Evolutionary conservation across 2,797 vertebrate species (phyloP).

Genomic region (Chloroceryle amazona): DNA sequence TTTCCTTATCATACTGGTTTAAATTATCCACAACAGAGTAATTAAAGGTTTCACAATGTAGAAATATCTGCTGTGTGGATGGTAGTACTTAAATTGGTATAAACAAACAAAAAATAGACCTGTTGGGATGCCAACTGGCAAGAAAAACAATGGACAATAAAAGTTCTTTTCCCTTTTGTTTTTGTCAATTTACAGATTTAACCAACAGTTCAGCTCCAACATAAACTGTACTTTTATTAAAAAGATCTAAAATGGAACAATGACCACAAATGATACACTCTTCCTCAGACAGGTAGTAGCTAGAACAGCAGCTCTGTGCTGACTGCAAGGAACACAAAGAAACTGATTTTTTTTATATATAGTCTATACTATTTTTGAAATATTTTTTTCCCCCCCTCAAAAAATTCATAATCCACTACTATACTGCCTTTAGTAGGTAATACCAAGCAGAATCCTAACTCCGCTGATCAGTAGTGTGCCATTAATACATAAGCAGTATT

Average conservation of each 20-base stretch:
- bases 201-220: slow-evolving; percentile 6
- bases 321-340: neutral
- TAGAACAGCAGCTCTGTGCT: neutral
- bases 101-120: slow-evolving; percentile 14
- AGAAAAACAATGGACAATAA: neutral
- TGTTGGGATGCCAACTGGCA: slow-evolving; percentile 18
- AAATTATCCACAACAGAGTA: slow-evolving; percentile 1
- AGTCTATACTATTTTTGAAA: neutral
- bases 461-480: neutral
- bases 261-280: slow-evolving; percentile 5
- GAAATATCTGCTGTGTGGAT: neutral
- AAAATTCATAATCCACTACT: neutral
- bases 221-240: slow-evolving; percentile 25
- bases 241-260: slow-evolving; percentile 24
- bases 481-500: rapidly evolving
- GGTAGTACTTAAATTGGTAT: neutral
- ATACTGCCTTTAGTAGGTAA: neutral
- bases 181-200: slow-evolving; percentile 24
- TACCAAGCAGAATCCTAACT: neutral
- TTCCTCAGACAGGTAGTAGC: neutral
- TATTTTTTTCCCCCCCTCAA: neutral
- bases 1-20: neutral
- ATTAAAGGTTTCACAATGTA: neutral
- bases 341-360: neutral
- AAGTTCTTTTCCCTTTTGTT: neutral